Evolutionary conservation across 2,888 invertebrate species (phyloP), one percentile per base, ranked within the genome.

Genomic region (Drosophila kanekoi): DNA sequence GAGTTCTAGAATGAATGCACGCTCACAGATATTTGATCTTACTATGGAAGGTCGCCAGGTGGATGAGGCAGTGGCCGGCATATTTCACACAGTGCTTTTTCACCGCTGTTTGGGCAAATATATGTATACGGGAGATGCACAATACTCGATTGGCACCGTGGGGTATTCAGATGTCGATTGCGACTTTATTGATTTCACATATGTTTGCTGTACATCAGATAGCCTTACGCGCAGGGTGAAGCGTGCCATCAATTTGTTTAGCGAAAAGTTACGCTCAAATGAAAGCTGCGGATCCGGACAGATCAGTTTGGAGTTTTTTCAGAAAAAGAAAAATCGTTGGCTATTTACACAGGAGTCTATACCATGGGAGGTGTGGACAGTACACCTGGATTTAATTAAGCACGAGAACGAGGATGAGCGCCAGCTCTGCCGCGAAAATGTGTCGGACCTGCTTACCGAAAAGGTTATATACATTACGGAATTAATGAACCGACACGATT

Each of bases 321-420:
- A 98, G 92, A 96, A 96, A 92, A 97, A 97, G 83, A 96, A 96
- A 87, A 95, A 95, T 58, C 95, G 97, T 57, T 98, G 98, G 98
- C 95, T 96, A 32, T 97, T 98, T 92, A 95, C 96, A 77, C 95
- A 96, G 8, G 98, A 99, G 91, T 96, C 96, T 90, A 97, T 97
- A 89, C 98, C 99, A 0, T 99, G 99, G 99, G 99, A 99, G 92
- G 97, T 99, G 60, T 99, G 99, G 99, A 98, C 98, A 37, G 95
- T 99, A 6, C 95, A 97, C 85, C 94, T 99, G 78, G 97, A 98
- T 91, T 94, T 99, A 40, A 95, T 98, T 28, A 96, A 96, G 84
- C 94, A 98, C 54, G 95, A 95, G 70, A 96, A 95, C 91, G 98
- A 98, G 91, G 96, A 96, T 90, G 98, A 98, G 90, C 94, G 97